Conservation (phyloP, 2,888 invertebrate genomes). For the Eledona agricola region DNA sequence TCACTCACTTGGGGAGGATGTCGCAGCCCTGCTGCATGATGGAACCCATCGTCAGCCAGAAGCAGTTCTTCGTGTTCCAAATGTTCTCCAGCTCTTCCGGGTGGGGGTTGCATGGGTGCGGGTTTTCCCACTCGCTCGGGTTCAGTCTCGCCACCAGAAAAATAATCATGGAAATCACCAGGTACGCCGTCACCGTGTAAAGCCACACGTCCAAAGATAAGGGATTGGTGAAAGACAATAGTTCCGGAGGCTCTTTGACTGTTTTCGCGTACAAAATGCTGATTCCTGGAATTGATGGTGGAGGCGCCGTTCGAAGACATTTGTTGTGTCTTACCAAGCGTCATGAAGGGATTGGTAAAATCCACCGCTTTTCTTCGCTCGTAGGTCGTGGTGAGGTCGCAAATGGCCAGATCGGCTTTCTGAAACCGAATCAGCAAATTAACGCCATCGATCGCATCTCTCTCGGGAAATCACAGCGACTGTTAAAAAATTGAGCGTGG, state of each 20-base stretch:
- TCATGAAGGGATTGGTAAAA: conserved; percentile 98
- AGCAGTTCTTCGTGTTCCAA: conserved; percentile 86
- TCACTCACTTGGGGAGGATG: conserved; percentile 82
- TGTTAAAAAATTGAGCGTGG: too few species aligned
- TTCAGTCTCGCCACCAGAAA: conserved; percentile 84
- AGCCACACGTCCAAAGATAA: conserved; percentile 89
- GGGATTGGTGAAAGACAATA: conserved; percentile 91
- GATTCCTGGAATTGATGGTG: conserved; percentile 68
- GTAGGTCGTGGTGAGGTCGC: conserved; percentile 95
- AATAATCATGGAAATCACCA: conserved; percentile 82
- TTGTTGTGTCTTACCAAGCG: conserved; percentile 71
- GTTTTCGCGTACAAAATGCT: conserved; percentile 88
- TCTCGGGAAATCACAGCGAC: conserved; percentile 25
- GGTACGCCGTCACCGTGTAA: conserved; percentile 86
- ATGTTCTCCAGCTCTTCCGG: conserved; percentile 89
- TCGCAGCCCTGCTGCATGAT: conserved; percentile 95
- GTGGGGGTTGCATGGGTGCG: conserved; percentile 88
- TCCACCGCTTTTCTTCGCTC: conserved; percentile 87
- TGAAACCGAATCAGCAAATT: conserved; percentile 61
- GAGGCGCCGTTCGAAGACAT: neutral
- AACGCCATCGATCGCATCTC: too few species aligned
- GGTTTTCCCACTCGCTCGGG: conserved; percentile 93
- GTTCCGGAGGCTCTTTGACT: conserved; percentile 77
- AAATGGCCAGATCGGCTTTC: conserved; percentile 95
- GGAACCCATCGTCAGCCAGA: conserved; percentile 94